phyloP scores from a whole-genome alignment of 2,888 invertebrate species.

The Agrochola litura region DNA sequence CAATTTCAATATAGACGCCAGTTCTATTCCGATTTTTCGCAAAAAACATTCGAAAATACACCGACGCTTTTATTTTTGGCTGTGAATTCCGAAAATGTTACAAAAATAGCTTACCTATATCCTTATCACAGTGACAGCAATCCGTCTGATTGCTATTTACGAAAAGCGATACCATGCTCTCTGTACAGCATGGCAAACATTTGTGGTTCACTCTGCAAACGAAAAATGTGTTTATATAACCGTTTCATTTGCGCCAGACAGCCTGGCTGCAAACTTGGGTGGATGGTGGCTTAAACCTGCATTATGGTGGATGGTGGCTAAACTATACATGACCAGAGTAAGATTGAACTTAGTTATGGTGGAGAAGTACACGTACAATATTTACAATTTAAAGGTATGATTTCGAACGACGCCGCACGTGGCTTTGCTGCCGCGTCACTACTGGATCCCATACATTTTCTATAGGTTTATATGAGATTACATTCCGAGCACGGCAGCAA shows the following conservation, averaged over 20 bases:
- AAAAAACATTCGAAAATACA: slow-evolving; percentile 12
- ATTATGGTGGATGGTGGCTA: too few relatives aligned
- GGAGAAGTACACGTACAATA: not conserved
- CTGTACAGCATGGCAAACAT: slow-evolving; percentile 94
- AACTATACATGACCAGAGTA: not conserved
- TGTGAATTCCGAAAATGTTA: slow-evolving; percentile 2
- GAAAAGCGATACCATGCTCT: slow-evolving; percentile 83
- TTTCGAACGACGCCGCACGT: not conserved
- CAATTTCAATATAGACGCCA: slow-evolving; percentile 2
- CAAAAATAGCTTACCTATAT: slow-evolving; percentile 89
- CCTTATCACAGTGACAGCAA: slow-evolving; percentile 93
- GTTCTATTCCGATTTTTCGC: slow-evolving; percentile 7
- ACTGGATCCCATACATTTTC: too few relatives aligned
- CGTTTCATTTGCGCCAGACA: slow-evolving; percentile 37
- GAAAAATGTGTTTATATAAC: slow-evolving; percentile 39
- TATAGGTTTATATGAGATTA: too few relatives aligned
- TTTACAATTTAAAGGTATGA: too few relatives aligned
- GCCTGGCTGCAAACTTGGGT: not conserved
- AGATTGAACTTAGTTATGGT: not conserved
- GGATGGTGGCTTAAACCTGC: not conserved
- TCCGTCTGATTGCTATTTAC: slow-evolving; percentile 81
- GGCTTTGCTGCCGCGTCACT: too few relatives aligned
- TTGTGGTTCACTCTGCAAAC: slow-evolving; percentile 92
- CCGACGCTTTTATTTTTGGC: not conserved
- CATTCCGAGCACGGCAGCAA: too few relatives aligned